Conservation (phyloP, 1,140 invertebrate genomes). For the Carposina sasakii region DNA sequence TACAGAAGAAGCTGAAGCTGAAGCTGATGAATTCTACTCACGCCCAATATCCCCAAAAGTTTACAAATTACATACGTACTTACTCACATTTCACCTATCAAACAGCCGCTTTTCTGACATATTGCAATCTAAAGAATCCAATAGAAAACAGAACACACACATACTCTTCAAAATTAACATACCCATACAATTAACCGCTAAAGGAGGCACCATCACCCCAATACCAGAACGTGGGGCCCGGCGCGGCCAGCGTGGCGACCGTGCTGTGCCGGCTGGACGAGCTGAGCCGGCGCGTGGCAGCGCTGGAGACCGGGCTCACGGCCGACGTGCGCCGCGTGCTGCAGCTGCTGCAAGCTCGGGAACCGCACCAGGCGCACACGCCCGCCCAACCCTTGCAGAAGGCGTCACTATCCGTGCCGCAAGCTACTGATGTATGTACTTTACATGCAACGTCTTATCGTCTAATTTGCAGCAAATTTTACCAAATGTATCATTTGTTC, state of each 20-base stretch:
- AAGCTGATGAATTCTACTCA: no score
- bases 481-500: no score
- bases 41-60: no score
- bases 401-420: conserved; percentile 63
- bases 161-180: no score
- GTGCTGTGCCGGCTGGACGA: conserved; percentile 76
- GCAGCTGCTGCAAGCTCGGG: conserved; percentile 75
- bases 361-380: conserved; percentile 52
- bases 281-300: conserved; percentile 75
- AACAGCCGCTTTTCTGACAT: no score
- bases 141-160: no score
- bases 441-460: background rate
- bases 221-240: conserved; percentile 60
- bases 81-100: no score
- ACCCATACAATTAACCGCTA: no score
- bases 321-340: conserved; percentile 79
- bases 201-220: conserved; percentile 61
- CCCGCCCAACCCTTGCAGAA: conserved; percentile 51
- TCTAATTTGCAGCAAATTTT: no score
- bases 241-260: conserved; percentile 45
- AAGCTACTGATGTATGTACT: conserved; percentile 46
- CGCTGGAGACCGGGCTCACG: conserved; percentile 78
- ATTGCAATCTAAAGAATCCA: no score
- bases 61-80: no score
- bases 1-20: no score